Conservation (phyloP, 2,113 vertebrate genomes). For the Eurystomus gularis region DNA sequence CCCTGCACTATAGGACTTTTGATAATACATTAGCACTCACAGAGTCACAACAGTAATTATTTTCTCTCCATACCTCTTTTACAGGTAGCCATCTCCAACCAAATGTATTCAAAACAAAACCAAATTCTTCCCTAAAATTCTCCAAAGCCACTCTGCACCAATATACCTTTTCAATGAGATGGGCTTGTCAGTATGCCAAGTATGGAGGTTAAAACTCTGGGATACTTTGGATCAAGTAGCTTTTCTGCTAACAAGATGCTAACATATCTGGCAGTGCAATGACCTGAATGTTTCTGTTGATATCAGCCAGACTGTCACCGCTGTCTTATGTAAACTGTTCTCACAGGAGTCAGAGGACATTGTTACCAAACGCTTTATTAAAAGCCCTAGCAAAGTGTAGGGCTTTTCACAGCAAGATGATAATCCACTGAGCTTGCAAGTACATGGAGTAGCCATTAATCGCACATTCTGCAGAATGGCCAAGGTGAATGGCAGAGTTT, state of each 20-base stretch:
- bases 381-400: background rate
- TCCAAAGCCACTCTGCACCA: background rate
- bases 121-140: background rate
- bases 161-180: background rate
- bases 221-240: background rate
- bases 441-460: background rate
- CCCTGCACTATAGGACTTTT: background rate
- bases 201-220: background rate
- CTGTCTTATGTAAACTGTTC: background rate
- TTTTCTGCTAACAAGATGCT: background rate
- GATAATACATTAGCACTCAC: background rate
- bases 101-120: background rate
- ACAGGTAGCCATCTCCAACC: background rate
- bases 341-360: background rate
- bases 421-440: background rate
- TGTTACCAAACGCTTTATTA: background rate
- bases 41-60: background rate
- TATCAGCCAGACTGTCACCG: background rate
- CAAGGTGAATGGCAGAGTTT: background rate
- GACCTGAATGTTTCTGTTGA: background rate
- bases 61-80: background rate
- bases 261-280: background rate
- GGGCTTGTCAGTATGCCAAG: background rate
- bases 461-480: background rate
- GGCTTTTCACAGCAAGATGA: background rate